Base-by-base conservation (phyloP, 2,797 vertebrate genomes). In the Lindbergichthys nudifrons region DNA sequence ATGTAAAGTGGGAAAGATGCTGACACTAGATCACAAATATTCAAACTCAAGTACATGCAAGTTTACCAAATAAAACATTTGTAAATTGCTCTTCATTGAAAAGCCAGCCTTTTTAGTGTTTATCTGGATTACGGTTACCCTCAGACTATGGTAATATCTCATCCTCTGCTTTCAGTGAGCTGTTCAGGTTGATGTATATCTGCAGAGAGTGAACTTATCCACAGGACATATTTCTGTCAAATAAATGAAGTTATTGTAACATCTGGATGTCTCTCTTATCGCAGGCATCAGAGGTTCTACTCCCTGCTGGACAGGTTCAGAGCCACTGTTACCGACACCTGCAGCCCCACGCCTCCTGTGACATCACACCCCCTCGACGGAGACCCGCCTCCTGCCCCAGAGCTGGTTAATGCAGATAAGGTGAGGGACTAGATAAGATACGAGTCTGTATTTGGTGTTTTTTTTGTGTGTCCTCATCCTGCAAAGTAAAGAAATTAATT, bases 221-320 rank as follows among this genome's bases (percentile, higher is more conserved):
- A 57, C 11, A 50, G 56, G 36, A 43, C 30, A 47, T 5, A 50
- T 56, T 23, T 80, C 18, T 30, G 18, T 59, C 16, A 43, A n/a
- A 26, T 41, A 21, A 16, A 11, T 36, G 9, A 3, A 57, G 15
- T 9, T 10, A 9, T 63, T 2, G 0, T 32, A 23, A 72, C 47
- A 3, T 56, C 15, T 23, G 43, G 39, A 43, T 36, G 32, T 42
- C 8, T 60, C 61, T 51, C 4, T 73, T 1, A 19, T 92, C 85
- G 26, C 89, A 99, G 98, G 82, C 98, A 99, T 93, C 97, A 99
- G 93, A 95, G 98, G 91, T 97, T 99, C 76, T 98, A 96, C 93
- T 99, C 97, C 8, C 96, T 99, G 93, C 94, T 99, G 96, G 98
- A 99, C 92, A 96, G 98, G 87, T 98, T 99, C 85, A 95, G 97